phyloP scores from a whole-genome alignment of 2,113 vertebrate species.

The Emydura subglobosa region DNA sequence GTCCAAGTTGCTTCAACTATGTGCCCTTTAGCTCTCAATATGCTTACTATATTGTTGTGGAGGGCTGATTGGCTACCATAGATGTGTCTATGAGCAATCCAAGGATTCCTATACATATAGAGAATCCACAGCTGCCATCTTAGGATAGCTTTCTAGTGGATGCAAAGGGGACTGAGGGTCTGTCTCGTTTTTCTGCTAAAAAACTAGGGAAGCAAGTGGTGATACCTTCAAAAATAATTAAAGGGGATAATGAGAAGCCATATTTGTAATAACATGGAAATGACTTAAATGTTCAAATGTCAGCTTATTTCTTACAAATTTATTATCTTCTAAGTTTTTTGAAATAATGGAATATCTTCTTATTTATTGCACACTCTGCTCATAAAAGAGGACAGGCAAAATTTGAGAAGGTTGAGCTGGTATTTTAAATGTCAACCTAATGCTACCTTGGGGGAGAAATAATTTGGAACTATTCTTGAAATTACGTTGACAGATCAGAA shows the following conservation, averaged over 20 bases:
- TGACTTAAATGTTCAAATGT: background rate
- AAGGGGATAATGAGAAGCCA: background rate
- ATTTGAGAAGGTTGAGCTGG: constrained; percentile 16
- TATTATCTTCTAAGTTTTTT: constrained; percentile 2
- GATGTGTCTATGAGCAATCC: too few species aligned
- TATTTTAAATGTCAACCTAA: constrained; percentile 22
- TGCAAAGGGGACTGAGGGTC: background rate
- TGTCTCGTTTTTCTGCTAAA: background rate
- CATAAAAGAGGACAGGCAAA: background rate
- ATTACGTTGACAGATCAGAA: constrained; percentile 47
- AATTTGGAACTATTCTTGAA: constrained; percentile 52
- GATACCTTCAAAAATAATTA: background rate
- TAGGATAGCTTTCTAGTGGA: rapidly evolving
- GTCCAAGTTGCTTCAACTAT: background rate
- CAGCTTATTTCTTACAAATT: constrained; percentile 15
- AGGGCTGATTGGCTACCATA: background rate
- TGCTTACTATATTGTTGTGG: background rate
- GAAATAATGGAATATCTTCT: background rate
- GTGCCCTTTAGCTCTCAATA: background rate
- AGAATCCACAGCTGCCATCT: background rate
- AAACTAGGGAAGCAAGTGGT: background rate
- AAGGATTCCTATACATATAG: background rate
- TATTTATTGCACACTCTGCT: constrained; percentile 55
- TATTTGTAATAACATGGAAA: background rate
- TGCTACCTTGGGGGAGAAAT: constrained; percentile 31